Evolutionary conservation across 2,888 invertebrate species (phyloP).

Genomic region (Alloscopus bannaensis): DNA sequence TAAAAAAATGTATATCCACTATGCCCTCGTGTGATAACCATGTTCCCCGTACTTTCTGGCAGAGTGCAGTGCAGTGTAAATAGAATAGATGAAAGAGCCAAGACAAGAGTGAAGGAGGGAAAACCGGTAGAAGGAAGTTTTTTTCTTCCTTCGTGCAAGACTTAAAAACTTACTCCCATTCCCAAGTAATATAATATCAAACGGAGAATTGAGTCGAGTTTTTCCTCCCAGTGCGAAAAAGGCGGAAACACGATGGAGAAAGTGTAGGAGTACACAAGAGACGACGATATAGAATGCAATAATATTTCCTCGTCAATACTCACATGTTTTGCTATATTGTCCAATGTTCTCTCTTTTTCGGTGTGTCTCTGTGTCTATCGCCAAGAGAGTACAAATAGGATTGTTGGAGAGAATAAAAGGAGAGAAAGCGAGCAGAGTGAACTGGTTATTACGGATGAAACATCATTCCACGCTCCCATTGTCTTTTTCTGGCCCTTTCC

Average conservation of each 20-base stretch:
- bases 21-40: too few species aligned
- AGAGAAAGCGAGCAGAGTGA: constrained; percentile 4
- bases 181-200: constrained; percentile 16
- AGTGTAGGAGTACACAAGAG: too few species aligned
- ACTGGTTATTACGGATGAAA: constrained; percentile 38
- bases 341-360: too few species aligned
- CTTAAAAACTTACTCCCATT: constrained; percentile 10
- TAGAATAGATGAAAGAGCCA: constrained; percentile 40
- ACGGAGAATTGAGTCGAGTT: constrained; percentile 37
- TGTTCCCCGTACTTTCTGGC: constrained; percentile 25
- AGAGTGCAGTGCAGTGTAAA: too few species aligned
- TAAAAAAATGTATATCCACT: constrained; percentile 7
- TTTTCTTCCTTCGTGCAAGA: constrained; percentile 7
- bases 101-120: constrained; percentile 6
- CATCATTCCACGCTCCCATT: constrained; percentile 41
- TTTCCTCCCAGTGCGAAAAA: neutral
- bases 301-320: constrained; percentile 48
- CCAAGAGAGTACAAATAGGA: constrained; percentile 24
- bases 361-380: constrained; percentile 16
- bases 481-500: constrained; percentile 14
- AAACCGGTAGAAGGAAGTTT: constrained; percentile 42
- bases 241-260: too few species aligned
- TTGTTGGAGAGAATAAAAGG: constrained; percentile 1
- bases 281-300: constrained; percentile 14
- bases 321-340: too few species aligned